Conservation (phyloP, 2,797 vertebrate genomes). For the Coregonus ussuriensis region DNA sequence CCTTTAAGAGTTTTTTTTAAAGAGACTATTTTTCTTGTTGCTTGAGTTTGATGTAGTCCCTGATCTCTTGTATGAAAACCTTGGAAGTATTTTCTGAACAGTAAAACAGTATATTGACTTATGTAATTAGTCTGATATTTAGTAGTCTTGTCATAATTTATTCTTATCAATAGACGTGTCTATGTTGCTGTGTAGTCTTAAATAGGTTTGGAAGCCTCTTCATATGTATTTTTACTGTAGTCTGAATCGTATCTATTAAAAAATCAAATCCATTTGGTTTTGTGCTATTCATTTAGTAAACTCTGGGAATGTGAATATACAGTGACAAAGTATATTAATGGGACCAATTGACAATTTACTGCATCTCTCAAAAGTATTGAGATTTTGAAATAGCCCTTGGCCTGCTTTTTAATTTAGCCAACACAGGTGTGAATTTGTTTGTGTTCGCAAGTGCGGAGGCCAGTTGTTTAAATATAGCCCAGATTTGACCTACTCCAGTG, state of each 20-base stretch:
- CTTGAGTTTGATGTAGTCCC: background rate
- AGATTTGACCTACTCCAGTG: background rate
- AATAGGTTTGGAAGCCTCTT: background rate
- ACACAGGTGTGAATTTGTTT: background rate
- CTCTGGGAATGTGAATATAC: background rate
- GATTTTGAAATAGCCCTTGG: background rate
- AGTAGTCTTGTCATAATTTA: slow-evolving; percentile 21
- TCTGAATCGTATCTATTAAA: background rate
- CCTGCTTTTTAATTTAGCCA: background rate
- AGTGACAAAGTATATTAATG: background rate
- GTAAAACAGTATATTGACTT: slow-evolving; percentile 26
- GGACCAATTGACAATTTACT: background rate
- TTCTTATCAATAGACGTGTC: slow-evolving; percentile 13
- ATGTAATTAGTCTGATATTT: slow-evolving; percentile 13
- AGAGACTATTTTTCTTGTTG: slow-evolving; percentile 3
- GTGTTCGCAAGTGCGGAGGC: background rate
- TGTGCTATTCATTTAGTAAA: background rate
- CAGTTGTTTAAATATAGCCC: slow-evolving; percentile 1
- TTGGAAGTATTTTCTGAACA: slow-evolving; percentile 38
- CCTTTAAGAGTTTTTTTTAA: slow-evolving; percentile 23
- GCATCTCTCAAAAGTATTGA: no score
- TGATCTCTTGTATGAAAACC: slow-evolving; percentile 19
- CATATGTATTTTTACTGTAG: background rate
- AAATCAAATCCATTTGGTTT: background rate
- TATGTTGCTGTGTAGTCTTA: background rate